Evolutionary conservation across 2,888 invertebrate species (phyloP).

Genomic region (Pantelozetes paolii): DNA sequence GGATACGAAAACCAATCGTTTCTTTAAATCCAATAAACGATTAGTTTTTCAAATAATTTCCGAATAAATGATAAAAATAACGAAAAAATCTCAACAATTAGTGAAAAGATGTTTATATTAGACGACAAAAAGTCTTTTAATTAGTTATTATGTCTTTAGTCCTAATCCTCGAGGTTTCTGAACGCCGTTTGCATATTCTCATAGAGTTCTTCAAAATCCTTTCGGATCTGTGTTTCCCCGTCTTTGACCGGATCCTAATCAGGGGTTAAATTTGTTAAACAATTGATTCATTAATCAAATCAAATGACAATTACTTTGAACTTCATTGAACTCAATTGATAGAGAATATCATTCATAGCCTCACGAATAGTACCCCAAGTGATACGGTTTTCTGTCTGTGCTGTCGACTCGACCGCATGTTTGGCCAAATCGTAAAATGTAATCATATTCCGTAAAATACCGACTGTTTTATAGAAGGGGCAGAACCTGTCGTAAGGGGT

Average conservation of each 20-base stretch:
- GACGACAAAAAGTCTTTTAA: neutral
- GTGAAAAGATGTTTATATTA: neutral
- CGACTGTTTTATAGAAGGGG: constrained; percentile 99
- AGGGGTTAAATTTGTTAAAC: constrained; percentile 42
- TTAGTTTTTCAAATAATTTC: neutral
- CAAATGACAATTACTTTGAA: constrained; percentile 69
- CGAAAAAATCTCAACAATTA: neutral
- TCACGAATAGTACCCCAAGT: constrained; percentile 98
- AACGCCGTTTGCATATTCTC: constrained; percentile 97
- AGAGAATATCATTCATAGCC: constrained; percentile 90
- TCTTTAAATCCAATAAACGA: neutral
- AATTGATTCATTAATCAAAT: neutral
- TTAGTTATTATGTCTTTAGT: neutral
- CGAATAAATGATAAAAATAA: neutral
- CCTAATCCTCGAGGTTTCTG: constrained; percentile 94
- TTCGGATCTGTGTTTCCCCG: constrained; percentile 93
- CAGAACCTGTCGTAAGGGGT: constrained; percentile 94
- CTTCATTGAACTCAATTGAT: constrained; percentile 98
- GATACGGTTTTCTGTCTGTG: constrained; percentile 97
- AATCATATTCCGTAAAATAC: constrained; percentile 97
- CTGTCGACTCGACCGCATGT: constrained; percentile 95
- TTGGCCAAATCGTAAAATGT: constrained; percentile 96
- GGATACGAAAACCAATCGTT: neutral
- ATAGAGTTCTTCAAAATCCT: constrained; percentile 91
- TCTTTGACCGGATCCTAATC: constrained; percentile 92